Evolutionary conservation across 2,797 vertebrate species (phyloP).

Genomic region (Triplophysa yarkandensis): DNA sequence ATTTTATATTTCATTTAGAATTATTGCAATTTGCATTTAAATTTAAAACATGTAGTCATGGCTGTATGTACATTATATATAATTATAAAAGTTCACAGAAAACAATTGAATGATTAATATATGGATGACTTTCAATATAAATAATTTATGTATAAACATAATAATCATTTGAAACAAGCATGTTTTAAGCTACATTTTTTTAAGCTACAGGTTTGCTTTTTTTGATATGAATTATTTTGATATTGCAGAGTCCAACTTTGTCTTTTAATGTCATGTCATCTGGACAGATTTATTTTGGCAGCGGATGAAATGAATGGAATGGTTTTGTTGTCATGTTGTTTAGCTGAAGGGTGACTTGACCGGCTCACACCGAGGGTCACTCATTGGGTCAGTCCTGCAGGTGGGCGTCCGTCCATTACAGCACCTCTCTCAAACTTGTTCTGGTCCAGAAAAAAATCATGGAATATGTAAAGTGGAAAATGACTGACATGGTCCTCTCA

Average conservation of each 20-base stretch:
- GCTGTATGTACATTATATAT: too few species aligned
- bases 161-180: too few species aligned
- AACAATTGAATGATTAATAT: too few species aligned
- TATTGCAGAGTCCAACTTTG: neutral
- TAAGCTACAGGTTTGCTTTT: too few species aligned
- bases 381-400: slow-evolving; percentile 54
- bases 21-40: too few species aligned
- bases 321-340: slow-evolving; percentile 52
- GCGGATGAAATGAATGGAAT: slow-evolving; percentile 57
- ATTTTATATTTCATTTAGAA: too few species aligned
- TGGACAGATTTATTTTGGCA: slow-evolving; percentile 35
- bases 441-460: slow-evolving; percentile 52
- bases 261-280: slow-evolving; percentile 30
- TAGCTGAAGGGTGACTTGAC: slow-evolving; percentile 59
- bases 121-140: too few species aligned
- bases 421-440: slow-evolving; percentile 56
- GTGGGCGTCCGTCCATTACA: slow-evolving; percentile 62
- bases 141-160: too few species aligned
- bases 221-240: too few species aligned
- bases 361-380: slow-evolving; percentile 41
- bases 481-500: slow-evolving; percentile 37
- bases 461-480: slow-evolving; percentile 41
- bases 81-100: too few species aligned
- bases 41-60: too few species aligned
- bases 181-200: too few species aligned